Evolutionary conservation across 2,797 vertebrate genomes (phyloP), one percentile per base, ranked within the genome.

Genomic region (Hirundo rustica): DNA sequence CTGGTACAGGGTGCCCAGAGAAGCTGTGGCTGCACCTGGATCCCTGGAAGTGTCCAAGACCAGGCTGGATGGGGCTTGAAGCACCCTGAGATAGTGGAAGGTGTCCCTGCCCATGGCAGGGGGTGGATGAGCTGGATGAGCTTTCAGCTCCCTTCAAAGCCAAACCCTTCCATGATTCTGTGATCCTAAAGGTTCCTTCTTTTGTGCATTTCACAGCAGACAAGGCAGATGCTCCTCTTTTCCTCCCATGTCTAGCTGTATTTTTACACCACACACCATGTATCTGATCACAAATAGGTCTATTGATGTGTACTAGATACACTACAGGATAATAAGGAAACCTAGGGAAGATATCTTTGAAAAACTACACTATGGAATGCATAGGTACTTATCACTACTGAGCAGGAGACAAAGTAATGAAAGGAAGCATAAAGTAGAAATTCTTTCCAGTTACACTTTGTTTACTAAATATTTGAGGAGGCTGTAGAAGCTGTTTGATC

Each of bases 1-100:
- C 58, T 65, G 51, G 15, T 45, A 53, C 17, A 84, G n/a, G 10
- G 0, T 77, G 1, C 2, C 38, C 72, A 77, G 51, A 58, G n/a
- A 34, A 53, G 45, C 21, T 65, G 51, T 47, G 45, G 58, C 12
- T 71, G 25, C 15, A 10, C 44, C 66, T 60, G 78, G 26, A 58
- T 30, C 17, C 45, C 51, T 83, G 65, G 18, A 34, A 53, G 21
- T 17, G 30, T 60, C 3, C 38, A 14, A 65, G 25, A 10, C 10
- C n/a, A 27, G 17, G 29, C 0, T 58, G 51, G 79, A 64, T 0
- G 0, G 15, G 8, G 21, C 2, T 83, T n/a, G 21, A 25, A 51
- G 2, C 5, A 51, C 1, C 3, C 6, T 65, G 20, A 29, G 10
- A 1, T 1, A 5, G 45, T 45, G 58, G 51, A 7, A 83, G 1